Conservation (phyloP, 92 coral and sea anemone genomes). For the Epizoanthus stellaris region DNA sequence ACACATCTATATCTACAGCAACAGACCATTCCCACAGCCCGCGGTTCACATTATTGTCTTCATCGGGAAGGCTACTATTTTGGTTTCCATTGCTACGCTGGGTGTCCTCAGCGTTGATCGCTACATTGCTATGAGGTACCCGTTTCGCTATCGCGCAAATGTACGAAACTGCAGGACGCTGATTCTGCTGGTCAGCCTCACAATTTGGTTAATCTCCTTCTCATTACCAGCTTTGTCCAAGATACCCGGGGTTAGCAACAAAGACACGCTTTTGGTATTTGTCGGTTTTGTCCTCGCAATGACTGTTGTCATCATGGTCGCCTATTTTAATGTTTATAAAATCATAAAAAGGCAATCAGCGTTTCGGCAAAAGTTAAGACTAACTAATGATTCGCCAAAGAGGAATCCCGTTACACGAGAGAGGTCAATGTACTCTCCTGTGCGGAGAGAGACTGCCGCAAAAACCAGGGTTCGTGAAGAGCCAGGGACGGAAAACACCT, state of each 20-base stretch:
- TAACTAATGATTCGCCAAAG: not conserved
- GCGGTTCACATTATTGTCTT: slow-evolving; percentile 52
- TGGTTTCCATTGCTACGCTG: slow-evolving; percentile 54
- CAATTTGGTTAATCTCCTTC: slow-evolving; percentile 50
- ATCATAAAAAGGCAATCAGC: slow-evolving; percentile 19
- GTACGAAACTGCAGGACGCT: slow-evolving; percentile 38
- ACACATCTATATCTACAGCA: slow-evolving; percentile 43
- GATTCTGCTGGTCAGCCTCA: slow-evolving; percentile 19
- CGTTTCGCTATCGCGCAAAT: slow-evolving; percentile 57
- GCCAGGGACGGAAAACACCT: no score
- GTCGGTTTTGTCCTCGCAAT: slow-evolving; percentile 54
- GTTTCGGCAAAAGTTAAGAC: slow-evolving; percentile 7
- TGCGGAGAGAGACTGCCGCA: not conserved
- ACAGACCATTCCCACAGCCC: slow-evolving; percentile 22
- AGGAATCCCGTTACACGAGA: not conserved
- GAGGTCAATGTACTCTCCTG: no score
- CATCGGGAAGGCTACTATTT: slow-evolving; percentile 64
- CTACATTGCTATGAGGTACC: slow-evolving; percentile 50
- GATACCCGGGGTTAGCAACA: slow-evolving; percentile 49
- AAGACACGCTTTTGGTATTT: slow-evolving; percentile 56
- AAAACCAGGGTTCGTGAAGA: no score
- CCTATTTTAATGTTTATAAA: slow-evolving; percentile 21
- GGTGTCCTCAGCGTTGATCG: slow-evolving; percentile 62
- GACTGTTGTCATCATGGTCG: slow-evolving; percentile 54
- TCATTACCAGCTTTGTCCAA: slow-evolving; percentile 54